Evolutionary conservation across 2,888 invertebrate genomes (phyloP).

Genomic region (Perdita meconis): DNA sequence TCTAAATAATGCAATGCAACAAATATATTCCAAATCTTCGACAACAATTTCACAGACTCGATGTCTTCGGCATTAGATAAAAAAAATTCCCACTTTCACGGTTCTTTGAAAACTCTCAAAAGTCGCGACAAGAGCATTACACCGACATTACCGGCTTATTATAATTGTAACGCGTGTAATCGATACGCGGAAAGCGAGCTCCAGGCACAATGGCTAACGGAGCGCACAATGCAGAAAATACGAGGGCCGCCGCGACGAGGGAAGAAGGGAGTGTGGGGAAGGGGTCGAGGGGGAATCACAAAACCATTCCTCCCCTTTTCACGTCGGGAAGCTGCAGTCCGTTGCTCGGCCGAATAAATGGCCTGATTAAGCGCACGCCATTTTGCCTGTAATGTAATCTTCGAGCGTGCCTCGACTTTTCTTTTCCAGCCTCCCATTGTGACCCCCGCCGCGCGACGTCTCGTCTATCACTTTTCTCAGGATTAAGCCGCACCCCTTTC

Average conservation of each 20-base stretch:
- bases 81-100: no score
- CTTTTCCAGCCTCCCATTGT: constrained; percentile 61
- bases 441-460: constrained; percentile 55
- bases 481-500: constrained; percentile 35
- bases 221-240: constrained; percentile 64
- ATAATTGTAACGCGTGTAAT: constrained; percentile 77
- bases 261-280: background rate
- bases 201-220: constrained; percentile 47
- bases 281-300: constrained; percentile 42
- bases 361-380: constrained; percentile 79
- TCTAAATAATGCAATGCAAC: no score
- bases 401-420: constrained; percentile 62
- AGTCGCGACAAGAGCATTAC: constrained; percentile 54
- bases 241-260: constrained; percentile 19
- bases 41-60: no score
- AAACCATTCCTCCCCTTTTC: constrained; percentile 63
- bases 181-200: constrained; percentile 65
- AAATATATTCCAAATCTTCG: no score
- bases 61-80: no score
- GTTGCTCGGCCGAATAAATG: constrained; percentile 76
- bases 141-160: constrained; percentile 71
- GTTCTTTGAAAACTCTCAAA: no score
- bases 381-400: constrained; percentile 79
- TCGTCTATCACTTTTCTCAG: constrained; percentile 68
- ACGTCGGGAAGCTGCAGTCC: constrained; percentile 40